Evolutionary conservation across 2,888 invertebrate genomes (phyloP).

Genomic region (Dyspetes luteomarginatus): DNA sequence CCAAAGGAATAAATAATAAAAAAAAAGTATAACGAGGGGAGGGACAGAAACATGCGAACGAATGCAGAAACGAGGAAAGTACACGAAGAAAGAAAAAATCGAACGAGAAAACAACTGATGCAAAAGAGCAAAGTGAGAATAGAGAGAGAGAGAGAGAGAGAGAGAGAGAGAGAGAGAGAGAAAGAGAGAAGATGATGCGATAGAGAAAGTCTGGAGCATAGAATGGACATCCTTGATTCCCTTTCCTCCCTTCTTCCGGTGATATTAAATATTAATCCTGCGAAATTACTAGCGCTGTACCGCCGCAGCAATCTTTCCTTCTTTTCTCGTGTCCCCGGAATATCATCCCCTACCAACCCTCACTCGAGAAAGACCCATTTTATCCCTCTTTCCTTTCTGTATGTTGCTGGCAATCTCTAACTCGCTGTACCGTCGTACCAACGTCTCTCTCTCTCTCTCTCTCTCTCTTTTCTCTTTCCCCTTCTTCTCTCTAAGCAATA

Average conservation of each 20-base stretch:
- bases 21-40: slow-evolving; percentile 17
- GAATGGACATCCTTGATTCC: slow-evolving; percentile 26
- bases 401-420: slow-evolving; percentile 74
- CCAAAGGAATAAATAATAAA: slow-evolving; percentile 55
- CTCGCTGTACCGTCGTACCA: slow-evolving; percentile 64
- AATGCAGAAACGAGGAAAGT: slow-evolving; percentile 20
- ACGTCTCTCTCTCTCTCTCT: slow-evolving; percentile 46
- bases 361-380: slow-evolving; percentile 64
- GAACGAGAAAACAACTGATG: slow-evolving; percentile 49
- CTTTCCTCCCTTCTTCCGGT: slow-evolving; percentile 71
- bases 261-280: slow-evolving; percentile 83
- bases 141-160: slow-evolving; percentile 31
- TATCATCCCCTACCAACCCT: slow-evolving; percentile 67
- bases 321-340: slow-evolving; percentile 62
- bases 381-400: slow-evolving; percentile 70
- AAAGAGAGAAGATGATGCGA: slow-evolving; percentile 30
- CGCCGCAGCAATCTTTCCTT: slow-evolving; percentile 71
- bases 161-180: slow-evolving; percentile 30
- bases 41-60: slow-evolving; percentile 26
- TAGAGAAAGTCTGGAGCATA: slow-evolving; percentile 34
- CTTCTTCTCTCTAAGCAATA: slow-evolving; percentile 75
- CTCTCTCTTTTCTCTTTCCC: slow-evolving; percentile 33
- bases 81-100: slow-evolving; percentile 21
- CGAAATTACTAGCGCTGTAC: slow-evolving; percentile 80
- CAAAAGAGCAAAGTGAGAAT: slow-evolving; percentile 21